phyloP scores from a whole-genome alignment of 1,140 invertebrate genomes.

The Ceratina japonica region DNA sequence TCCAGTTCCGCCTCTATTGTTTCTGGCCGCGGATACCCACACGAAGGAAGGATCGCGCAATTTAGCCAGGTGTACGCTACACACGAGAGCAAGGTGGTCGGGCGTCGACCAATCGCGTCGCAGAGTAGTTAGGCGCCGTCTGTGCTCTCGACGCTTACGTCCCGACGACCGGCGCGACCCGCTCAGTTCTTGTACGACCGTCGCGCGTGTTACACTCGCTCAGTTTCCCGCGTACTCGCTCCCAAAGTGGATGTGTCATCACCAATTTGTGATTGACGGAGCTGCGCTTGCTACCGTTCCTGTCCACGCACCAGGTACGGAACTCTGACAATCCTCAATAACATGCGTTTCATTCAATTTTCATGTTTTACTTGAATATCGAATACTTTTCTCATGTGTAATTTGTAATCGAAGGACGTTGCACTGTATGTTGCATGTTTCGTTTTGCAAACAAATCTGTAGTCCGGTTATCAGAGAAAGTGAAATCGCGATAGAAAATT shows the following conservation, averaged over 20 bases:
- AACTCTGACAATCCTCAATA: too few species aligned
- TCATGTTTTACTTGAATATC: too few species aligned
- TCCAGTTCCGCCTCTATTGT: conserved; percentile 41
- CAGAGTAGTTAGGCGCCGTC: conserved; percentile 52
- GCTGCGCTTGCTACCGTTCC: too few species aligned
- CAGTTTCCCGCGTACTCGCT: neutral
- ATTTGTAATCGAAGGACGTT: too few species aligned
- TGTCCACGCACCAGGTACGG: too few species aligned
- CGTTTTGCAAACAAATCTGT: too few species aligned
- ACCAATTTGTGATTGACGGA: too few species aligned
- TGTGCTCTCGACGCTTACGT: conserved; percentile 18
- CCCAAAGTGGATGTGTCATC: too few species aligned
- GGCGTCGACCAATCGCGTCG: conserved; percentile 50
- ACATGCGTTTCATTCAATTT: too few species aligned
- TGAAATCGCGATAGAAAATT: neutral
- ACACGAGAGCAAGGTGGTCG: conserved; percentile 25
- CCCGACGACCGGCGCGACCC: neutral
- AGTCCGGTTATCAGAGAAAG: neutral
- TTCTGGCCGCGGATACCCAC: conserved; percentile 28
- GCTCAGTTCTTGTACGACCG: conserved; percentile 49
- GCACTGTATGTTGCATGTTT: too few species aligned
- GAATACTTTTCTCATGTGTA: too few species aligned
- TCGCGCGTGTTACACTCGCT: neutral
- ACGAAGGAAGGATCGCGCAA: conserved; percentile 13
- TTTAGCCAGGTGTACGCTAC: conserved; percentile 24